Percentiles rank a stretch among this genome's conserved stretches.
These are phyloP conservation scores for Nematolebias whitei DNA, from an alignment of 2,113 vertebrate genomes.

Conservation along the genomic window DNA sequence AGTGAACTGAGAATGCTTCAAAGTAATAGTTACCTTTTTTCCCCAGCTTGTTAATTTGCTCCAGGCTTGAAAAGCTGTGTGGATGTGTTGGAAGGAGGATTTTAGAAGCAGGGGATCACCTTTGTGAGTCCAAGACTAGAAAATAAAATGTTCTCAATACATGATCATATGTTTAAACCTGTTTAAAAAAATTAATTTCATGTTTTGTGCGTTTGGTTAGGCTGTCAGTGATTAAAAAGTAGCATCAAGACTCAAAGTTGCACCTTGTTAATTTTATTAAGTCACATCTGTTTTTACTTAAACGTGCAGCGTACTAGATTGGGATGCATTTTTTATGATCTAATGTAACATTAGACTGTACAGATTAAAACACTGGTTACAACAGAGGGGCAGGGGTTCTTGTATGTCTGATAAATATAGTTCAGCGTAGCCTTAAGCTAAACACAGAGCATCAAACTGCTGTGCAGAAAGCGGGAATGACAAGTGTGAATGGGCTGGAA, in stretches of 20 bases:
- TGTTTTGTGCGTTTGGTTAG: too few species aligned
- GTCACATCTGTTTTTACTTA: not conserved
- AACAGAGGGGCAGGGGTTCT: too few species aligned
- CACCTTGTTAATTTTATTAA: too few species aligned
- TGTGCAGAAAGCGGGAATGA: slow-evolving; percentile 2
- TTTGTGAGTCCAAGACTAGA: not conserved
- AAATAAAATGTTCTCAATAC: not conserved
- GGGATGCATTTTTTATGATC: not conserved
- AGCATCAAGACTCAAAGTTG: too few species aligned
- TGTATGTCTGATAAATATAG: too few species aligned
- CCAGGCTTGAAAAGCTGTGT: not conserved
- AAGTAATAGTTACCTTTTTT: slow-evolving; percentile 16
- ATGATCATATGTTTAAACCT: not conserved
- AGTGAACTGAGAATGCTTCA: slow-evolving; percentile 21
- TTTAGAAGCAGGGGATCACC: not conserved
- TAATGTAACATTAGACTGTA: not conserved
- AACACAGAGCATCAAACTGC: not conserved
- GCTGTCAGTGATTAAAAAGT: too few species aligned
- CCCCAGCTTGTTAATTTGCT: slow-evolving; percentile 16
- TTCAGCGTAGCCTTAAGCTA: not conserved
- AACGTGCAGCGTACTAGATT: too few species aligned
- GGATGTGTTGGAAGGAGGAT: not conserved
- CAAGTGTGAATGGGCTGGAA: slow-evolving; percentile 35
- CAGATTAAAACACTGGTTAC: too few species aligned
- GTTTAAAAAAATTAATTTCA: too few species aligned